These are phyloP conservation scores for Chaetophractus vellerosus DNA, from an alignment of 2,797 vertebrate species.

Conservation along the genomic window DNA sequence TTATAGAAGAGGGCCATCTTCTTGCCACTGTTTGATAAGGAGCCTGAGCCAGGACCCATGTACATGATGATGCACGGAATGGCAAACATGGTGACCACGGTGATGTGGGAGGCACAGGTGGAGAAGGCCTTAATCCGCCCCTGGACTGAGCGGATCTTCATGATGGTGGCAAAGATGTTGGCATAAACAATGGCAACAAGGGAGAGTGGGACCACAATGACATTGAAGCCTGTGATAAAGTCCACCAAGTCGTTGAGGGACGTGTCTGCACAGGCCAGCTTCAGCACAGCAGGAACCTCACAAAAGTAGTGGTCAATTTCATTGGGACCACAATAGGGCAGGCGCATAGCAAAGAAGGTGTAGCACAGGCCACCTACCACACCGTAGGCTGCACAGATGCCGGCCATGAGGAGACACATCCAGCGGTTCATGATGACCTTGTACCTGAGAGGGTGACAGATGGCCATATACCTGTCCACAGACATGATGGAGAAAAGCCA, in stretches of 20 bases:
- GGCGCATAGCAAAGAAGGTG: conserved; percentile 64
- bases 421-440: conserved; percentile 79
- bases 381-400: conserved; percentile 57
- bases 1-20: conserved; percentile 79
- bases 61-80: conserved; percentile 73
- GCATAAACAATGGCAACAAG: conserved; percentile 66
- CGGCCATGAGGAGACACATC: conserved; percentile 72
- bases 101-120: conserved; percentile 81
- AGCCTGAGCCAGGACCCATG: conserved; percentile 39
- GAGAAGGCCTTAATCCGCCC: conserved; percentile 81
- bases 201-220: conserved; percentile 75
- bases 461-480: conserved; percentile 81
- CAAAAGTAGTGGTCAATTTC: conserved; percentile 76
- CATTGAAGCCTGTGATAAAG: conserved; percentile 76
- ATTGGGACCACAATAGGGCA: conserved; percentile 75
- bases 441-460: conserved; percentile 82
- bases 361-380: conserved; percentile 45
- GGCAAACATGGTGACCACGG: conserved; percentile 75
- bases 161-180: conserved; percentile 78
- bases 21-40: conserved; percentile 58
- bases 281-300: conserved; percentile 72
- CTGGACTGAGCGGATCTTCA: conserved; percentile 78
- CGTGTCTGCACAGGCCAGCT: conserved; percentile 74
- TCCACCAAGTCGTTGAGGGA: conserved; percentile 74
- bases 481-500: conserved; percentile 83